Conservation (phyloP, 2,888 invertebrate species). For the Drosophila tripunctata region DNA sequence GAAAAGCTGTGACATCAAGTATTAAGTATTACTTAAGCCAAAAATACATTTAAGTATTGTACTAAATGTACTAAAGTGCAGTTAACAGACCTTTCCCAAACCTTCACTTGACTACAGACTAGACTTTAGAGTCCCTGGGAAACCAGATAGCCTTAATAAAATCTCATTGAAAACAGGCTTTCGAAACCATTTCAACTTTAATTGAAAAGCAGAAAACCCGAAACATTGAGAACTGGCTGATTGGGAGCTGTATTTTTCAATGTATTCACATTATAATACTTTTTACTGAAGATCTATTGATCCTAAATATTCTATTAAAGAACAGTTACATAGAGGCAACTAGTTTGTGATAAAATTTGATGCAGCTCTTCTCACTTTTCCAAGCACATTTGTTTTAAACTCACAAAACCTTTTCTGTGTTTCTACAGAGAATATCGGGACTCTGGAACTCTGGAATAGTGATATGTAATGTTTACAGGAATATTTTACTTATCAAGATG, state of each 20-base stretch:
- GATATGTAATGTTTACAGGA: conserved; percentile 45
- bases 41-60: neutral
- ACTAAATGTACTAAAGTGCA: no score
- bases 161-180: neutral
- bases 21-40: conserved; percentile 15
- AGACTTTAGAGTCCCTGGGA: neutral
- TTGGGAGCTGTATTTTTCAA: no score
- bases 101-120: conserved; percentile 4
- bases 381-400: no score
- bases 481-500: conserved; percentile 46
- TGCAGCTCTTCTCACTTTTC: no score
- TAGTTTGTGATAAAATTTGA: no score
- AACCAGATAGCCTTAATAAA: neutral
- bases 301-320: no score
- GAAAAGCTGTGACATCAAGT: conserved; percentile 13
- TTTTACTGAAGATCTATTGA: neutral
- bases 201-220: no score
- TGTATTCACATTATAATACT: neutral
- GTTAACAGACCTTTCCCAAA: neutral
- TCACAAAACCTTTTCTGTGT: no score
- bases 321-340: no score
- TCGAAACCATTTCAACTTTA: no score
- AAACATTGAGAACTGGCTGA: no score
- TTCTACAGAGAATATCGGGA: neutral
- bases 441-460: no score